phyloP scores from a whole-genome alignment of 2,888 invertebrate species.

The Nephrotoma flavescens region DNA sequence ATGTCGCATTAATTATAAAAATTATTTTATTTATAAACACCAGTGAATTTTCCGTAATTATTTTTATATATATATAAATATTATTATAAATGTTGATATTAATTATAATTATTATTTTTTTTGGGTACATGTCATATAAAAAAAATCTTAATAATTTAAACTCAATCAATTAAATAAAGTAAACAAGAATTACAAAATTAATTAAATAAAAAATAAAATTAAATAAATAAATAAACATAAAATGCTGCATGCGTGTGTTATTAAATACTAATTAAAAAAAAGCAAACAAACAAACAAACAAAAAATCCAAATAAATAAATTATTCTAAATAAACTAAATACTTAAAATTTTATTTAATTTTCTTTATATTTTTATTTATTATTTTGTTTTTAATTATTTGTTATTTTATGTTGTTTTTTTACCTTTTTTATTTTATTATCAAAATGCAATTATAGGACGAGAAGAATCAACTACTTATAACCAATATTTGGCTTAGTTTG shows the following conservation, averaged over 20 bases:
- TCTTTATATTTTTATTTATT: neutral
- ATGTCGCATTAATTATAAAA: slow-evolving; percentile 13
- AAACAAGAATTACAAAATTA: neutral
- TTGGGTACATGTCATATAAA: slow-evolving; percentile 21
- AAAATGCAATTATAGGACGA: slow-evolving; percentile 57
- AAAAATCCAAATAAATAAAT: neutral
- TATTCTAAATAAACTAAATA: neutral
- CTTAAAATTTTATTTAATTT: neutral
- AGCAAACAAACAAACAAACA: neutral
- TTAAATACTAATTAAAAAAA: neutral
- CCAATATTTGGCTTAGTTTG: slow-evolving; percentile 91
- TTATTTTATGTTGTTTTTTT: slow-evolving; percentile 46
- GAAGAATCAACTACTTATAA: slow-evolving; percentile 90
- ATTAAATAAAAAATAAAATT: neutral
- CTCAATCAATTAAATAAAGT: neutral
- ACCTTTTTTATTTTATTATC: slow-evolving; percentile 11
- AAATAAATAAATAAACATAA: slow-evolving; percentile 3
- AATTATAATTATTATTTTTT: slow-evolving; percentile 5
- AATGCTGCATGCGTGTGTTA: slow-evolving; percentile 9
- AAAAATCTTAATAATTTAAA: slow-evolving; percentile 1
- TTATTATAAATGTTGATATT: neutral
- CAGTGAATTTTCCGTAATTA: neutral
- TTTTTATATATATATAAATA: neutral
- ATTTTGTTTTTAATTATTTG: slow-evolving; percentile 1
- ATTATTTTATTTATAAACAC: neutral